Evolutionary conservation across 2,797 vertebrate genomes (phyloP), one percentile per base, ranked within the genome.

Genomic region (Jordanella pulchra): DNA sequence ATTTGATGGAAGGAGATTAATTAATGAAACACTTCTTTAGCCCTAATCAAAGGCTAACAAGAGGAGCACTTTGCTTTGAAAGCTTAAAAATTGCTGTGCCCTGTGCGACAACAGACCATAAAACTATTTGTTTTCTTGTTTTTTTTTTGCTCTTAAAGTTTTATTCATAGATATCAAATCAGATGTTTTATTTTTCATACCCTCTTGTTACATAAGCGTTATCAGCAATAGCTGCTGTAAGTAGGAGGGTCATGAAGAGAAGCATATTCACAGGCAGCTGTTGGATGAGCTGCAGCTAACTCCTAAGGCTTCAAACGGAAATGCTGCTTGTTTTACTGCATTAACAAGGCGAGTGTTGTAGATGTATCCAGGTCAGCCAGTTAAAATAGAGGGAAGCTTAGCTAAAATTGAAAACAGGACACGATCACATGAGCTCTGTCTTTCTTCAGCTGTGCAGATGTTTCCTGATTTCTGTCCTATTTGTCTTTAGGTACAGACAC

Each of bases 401-500:
- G 72, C 67, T 66, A 61, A 76, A 84, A 85, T n/a, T 63, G 67
- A 75, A 71, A 87, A 72, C 75, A 87, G 79, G 79, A 39, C 76
- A 81, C 77, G 69, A 53, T 66, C 27, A 39, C n/a, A 80, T 58
- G 42, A 77, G 73, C 51, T 72, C 44, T 44, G 10, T 61, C 50
- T 72, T 55, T 71, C n/a, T 60, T 42, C 64, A 11, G 30, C 42
- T 30, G n/a, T 77, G 67, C 72, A 47, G 17, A 51, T 25, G 69
- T 63, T 54, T 21, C 15, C 67, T 54, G 50, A 48, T 42, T 50
- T 42, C 28, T 66, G 15, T 25, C 28, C 23, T 65, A n/a, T 45
- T 65, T 75, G 67, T 80, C 55, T 78, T 30, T 69, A 95, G 95
- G 86, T 95, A 95, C 88, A 95, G 96, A 58, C 96, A 98, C 89